Base-by-base conservation (phyloP, 2,797 vertebrate genomes). In the Halcyon leucocephala region DNA sequence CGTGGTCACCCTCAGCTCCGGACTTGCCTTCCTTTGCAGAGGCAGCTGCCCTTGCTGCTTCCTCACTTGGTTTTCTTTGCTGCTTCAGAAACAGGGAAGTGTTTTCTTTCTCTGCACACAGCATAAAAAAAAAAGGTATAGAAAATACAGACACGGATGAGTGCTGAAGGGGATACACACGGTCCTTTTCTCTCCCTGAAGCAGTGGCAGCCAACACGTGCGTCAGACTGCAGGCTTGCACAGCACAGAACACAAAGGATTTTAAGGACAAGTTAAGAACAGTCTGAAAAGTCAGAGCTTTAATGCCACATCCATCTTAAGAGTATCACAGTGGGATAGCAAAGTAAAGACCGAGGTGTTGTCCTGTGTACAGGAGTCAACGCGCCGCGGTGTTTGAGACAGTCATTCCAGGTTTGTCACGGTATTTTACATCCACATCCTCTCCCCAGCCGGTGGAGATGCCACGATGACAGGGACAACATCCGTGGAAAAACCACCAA, bases 1-100 rank as follows among this genome's bases (percentile, higher is more conserved):
- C 95, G 95, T 96, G 95, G 92, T 89, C 66, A 62, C 58, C 44
- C 70, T 52, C 29, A 46, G 39, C 55, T 84, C 66, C 83, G 46
- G 86, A 61, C 74, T 94, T 1, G 1, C 60, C 60, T 89, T 33
- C 55, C 49, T 31, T 66, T 61, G 88, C 0, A 0, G 44, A 87
- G 57, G 8, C 33, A 52, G 17, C 84, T 88, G 66, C 48, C 29
- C 26, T 71, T 82, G 33, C 85, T 46, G 48, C 86, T 84, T 89
- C 92, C 86, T 92, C 58, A 55, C 7, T 1, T 0, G 5, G 70
- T 65, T 78, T 69, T 74, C 77, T 85, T 85, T 70, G 48, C 80
- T 93, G 17, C 13, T 54, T 62, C 42, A 82, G 12, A 66, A 94
- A 12, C 29, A 76, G n/a, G 70, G 62, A 93, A 61, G 51, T 3